Evolutionary conservation across 2,797 vertebrate species (phyloP).

Genomic region (Arctocebus calabarensis): DNA sequence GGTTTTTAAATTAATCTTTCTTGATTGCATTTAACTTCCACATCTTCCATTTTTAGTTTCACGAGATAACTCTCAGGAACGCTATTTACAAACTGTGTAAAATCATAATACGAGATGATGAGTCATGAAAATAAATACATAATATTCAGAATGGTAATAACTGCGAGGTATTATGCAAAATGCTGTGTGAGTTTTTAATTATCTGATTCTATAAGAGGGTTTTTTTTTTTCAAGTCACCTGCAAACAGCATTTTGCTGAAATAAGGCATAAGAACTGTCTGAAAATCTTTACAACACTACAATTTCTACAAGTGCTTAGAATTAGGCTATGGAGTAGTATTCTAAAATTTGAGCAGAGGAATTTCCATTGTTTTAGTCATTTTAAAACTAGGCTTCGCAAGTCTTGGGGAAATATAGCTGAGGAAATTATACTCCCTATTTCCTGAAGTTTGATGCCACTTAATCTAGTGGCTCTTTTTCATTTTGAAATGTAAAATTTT

Average conservation of each 20-base stretch:
- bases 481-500: background rate
- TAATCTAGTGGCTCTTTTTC: background rate
- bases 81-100: slow-evolving; percentile 66
- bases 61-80: slow-evolving; percentile 52
- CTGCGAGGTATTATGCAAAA: slow-evolving; percentile 37
- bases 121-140: slow-evolving; percentile 46
- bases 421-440: background rate
- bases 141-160: slow-evolving; percentile 61
- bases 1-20: slow-evolving; percentile 79
- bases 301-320: slow-evolving; percentile 15
- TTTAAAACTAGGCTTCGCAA: background rate
- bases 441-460: background rate
- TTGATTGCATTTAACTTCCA: slow-evolving; percentile 76
- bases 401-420: background rate
- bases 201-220: background rate
- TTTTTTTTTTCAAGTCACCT: slow-evolving; percentile 53
- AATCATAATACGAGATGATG: slow-evolving; percentile 59
- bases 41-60: slow-evolving; percentile 75
- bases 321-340: background rate
- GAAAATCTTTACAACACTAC: background rate
- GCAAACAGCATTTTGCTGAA: slow-evolving; percentile 15
- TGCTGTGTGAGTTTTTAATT: slow-evolving; percentile 50
- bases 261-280: background rate
- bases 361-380: background rate
- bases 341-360: background rate